Evolutionary conservation across 2,113 vertebrate genomes (phyloP).

Genomic region (Motacilla alba): DNA sequence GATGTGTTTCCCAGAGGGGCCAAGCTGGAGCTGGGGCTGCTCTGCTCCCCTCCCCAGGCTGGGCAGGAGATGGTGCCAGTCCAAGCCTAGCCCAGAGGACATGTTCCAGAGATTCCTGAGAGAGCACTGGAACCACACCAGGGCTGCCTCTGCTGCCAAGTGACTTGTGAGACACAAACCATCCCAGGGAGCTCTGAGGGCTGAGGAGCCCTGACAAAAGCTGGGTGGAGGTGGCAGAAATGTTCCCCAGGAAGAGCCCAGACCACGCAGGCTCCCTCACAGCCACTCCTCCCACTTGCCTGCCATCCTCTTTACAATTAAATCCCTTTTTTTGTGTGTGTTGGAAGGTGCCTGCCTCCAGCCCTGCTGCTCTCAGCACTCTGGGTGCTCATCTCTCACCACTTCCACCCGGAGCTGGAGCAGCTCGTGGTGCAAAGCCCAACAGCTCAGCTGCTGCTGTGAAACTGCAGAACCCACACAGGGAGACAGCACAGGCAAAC

Average conservation of each 20-base stretch:
- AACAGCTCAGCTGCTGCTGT: neutral
- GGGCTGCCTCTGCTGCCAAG: neutral
- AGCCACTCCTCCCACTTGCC: neutral
- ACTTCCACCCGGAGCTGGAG: fast-evolving
- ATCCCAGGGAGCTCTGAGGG: neutral
- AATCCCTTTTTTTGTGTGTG: neutral
- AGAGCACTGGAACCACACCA: neutral
- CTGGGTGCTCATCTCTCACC: neutral
- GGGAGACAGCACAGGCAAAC: neutral
- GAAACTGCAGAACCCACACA: neutral
- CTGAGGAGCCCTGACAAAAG: neutral
- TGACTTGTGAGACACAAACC: neutral
- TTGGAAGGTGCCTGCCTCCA: neutral
- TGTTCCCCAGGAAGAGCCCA: neutral
- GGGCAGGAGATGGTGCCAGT: neutral
- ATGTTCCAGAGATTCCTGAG: neutral
- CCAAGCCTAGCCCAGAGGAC: neutral
- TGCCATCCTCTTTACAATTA: neutral
- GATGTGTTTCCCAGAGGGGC: neutral
- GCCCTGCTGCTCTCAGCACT: neutral
- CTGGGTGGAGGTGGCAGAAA: neutral
- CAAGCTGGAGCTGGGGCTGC: neutral
- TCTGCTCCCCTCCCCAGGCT: neutral
- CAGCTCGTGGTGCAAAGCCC: neutral
- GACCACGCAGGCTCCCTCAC: fast-evolving